phyloP scores from a whole-genome alignment of 92 coral and sea anemone genomes.

The Porites cylindrica region DNA sequence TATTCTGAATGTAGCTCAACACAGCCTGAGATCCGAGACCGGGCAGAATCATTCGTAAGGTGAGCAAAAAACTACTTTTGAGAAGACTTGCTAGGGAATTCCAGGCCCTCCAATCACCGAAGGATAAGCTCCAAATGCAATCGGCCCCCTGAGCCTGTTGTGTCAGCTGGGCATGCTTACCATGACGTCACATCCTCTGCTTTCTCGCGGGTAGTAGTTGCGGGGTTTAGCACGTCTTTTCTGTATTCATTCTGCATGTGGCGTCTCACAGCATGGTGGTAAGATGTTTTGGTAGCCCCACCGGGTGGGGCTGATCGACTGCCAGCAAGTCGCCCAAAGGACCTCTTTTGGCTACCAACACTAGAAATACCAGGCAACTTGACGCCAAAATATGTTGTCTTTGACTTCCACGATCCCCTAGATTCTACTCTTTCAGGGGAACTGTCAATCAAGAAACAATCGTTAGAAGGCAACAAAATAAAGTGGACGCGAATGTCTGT shows the following conservation, averaged over 20 bases:
- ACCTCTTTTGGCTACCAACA: slow-evolving; percentile 52
- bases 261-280: slow-evolving; percentile 83
- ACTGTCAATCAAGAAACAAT: slow-evolving; percentile 11
- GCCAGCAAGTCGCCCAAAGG: slow-evolving; percentile 61
- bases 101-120: too few relatives aligned
- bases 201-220: background rate
- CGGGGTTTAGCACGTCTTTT: slow-evolving; percentile 30
- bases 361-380: slow-evolving; percentile 88
- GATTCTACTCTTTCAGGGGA: slow-evolving; percentile 63
- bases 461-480: too few relatives aligned
- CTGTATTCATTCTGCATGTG: slow-evolving; percentile 97
- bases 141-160: too few relatives aligned
- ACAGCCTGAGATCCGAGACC: too few relatives aligned
- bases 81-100: too few relatives aligned
- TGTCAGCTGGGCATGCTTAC: slow-evolving; percentile 10
- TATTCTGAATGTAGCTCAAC: too few relatives aligned
- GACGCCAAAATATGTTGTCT: slow-evolving; percentile 89
- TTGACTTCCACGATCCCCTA: slow-evolving; percentile 93
- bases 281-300: slow-evolving; percentile 70
- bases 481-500: too few relatives aligned
- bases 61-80: too few relatives aligned
- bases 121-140: too few relatives aligned
- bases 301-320: slow-evolving; percentile 93
- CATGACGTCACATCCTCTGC: slow-evolving; percentile 56
- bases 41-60: too few relatives aligned